phyloP scores from a whole-genome alignment of 53 echinoderm and acorn worm genomes.

The Echinometra lucunter region DNA sequence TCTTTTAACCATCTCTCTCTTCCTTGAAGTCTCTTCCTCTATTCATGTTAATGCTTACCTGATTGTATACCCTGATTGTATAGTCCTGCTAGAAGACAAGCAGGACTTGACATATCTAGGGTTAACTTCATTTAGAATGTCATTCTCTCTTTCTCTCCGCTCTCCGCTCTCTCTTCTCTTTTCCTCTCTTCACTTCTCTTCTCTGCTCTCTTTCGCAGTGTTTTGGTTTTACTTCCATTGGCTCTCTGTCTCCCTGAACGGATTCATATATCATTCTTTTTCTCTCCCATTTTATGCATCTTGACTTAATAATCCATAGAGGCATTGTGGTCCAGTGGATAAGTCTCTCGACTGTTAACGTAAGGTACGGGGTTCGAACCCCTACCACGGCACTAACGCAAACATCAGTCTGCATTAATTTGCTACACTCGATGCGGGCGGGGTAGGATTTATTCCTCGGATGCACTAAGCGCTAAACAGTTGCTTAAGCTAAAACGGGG shows the following conservation, averaged over 20 bases:
- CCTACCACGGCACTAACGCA: too few species aligned
- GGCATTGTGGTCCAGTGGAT: not conserved
- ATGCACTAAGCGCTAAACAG: too few species aligned
- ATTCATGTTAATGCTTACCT: not conserved
- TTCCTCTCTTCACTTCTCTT: too few species aligned
- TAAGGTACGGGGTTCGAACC: too few species aligned
- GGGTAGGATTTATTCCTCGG: too few species aligned
- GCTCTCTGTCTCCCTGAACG: not conserved
- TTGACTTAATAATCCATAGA: not conserved
- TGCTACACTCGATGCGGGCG: too few species aligned
- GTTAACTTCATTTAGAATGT: not conserved
- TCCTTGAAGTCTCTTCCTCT: not conserved
- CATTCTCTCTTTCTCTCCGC: not conserved
- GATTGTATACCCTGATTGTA: constrained; percentile 15
- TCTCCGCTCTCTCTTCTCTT: too few species aligned
- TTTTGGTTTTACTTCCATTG: not conserved
- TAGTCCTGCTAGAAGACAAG: not conserved
- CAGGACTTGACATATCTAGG: constrained; percentile 16
- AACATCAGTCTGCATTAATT: too few species aligned
- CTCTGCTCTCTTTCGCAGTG: not conserved
- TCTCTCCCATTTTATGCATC: not conserved
- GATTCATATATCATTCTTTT: not conserved
- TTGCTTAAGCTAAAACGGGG: too few species aligned
- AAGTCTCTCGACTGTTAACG: too few species aligned
- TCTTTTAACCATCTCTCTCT: not conserved